Evolutionary conservation across 2,888 invertebrate genomes (phyloP).

Genomic region (Notodonta ziczac): DNA sequence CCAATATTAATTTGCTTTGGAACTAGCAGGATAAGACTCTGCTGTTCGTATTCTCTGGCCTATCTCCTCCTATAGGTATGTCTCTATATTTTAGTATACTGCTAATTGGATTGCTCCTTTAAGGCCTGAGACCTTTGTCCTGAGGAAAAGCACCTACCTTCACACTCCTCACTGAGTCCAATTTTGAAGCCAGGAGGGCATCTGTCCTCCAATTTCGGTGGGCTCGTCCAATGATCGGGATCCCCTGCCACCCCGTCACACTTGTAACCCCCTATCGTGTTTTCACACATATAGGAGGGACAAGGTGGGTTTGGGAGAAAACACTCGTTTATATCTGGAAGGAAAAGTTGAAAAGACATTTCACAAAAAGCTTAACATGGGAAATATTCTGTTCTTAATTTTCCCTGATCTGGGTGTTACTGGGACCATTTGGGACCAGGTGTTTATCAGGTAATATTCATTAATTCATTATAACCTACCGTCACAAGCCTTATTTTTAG

Average conservation of each 20-base stretch:
- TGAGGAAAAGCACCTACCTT: slow-evolving; percentile 59
- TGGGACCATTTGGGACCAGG: too few relatives aligned
- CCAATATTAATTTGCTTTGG: too few relatives aligned
- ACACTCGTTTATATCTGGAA: slow-evolving; percentile 94
- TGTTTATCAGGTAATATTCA: too few relatives aligned
- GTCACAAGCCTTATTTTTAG: slow-evolving; percentile 79
- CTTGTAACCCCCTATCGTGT: slow-evolving; percentile 77
- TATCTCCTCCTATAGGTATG: too few relatives aligned
- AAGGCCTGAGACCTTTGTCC: too few relatives aligned
- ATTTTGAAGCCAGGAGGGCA: slow-evolving; percentile 83
- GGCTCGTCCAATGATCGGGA: slow-evolving; percentile 52
- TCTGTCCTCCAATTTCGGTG: slow-evolving; percentile 56
- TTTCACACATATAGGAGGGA: slow-evolving; percentile 69
- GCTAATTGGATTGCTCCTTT: too few relatives aligned
- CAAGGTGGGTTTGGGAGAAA: slow-evolving; percentile 70
- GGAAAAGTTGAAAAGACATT: background rate
- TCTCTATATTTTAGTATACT: too few relatives aligned
- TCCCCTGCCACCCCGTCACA: slow-evolving; percentile 72
- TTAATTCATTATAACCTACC: slow-evolving; percentile 50
- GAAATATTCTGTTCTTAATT: too few relatives aligned
- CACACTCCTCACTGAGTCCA: slow-evolving; percentile 69
- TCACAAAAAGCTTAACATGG: too few relatives aligned
- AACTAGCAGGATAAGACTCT: too few relatives aligned
- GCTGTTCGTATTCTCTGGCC: too few relatives aligned
- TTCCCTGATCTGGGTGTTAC: too few relatives aligned